These are phyloP conservation scores for Fragum sueziense DNA, from an alignment of 2,888 invertebrate species.

Conservation along the genomic window DNA sequence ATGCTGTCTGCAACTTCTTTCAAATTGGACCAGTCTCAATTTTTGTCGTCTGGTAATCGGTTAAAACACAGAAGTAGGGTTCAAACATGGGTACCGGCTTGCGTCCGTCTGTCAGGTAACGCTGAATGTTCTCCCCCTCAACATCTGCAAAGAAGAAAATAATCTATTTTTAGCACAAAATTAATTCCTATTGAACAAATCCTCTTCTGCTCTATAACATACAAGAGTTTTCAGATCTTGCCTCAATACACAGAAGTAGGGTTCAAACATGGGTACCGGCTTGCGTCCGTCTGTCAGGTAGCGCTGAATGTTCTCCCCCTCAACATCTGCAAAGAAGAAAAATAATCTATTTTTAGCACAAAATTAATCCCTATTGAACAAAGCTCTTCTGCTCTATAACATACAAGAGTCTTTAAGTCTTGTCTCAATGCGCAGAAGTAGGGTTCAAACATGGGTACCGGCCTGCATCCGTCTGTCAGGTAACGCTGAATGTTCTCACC, in stretches of 20 bases:
- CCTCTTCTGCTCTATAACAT: conserved; percentile 90
- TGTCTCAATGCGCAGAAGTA: conserved; percentile 90
- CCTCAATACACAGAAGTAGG: conserved; percentile 90
- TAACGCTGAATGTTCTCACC: conserved; percentile 48
- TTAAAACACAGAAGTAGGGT: neutral
- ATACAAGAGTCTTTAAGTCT: conserved; percentile 89
- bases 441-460: conserved; percentile 87
- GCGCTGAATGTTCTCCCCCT: conserved; percentile 51
- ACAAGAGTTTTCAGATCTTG: conserved; percentile 90
- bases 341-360: too few species aligned
- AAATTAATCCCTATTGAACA: too few species aligned
- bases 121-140: conserved; percentile 50
- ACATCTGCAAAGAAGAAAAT: conserved; percentile 66
- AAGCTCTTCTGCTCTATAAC: conserved; percentile 91
- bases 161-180: conserved; percentile 77
- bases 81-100: conserved; percentile 86
- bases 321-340: conserved; percentile 67
- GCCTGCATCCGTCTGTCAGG: conserved; percentile 75
- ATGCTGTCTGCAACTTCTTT: conserved; percentile 86
- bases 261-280: conserved; percentile 87
- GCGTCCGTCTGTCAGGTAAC: conserved; percentile 70
- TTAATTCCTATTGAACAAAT: neutral
- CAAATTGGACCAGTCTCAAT: conserved; percentile 86
- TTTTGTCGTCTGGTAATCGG: neutral
- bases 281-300: conserved; percentile 69